Percentiles rank a stretch among this genome's conserved stretches.
phyloP scores from a whole-genome alignment of 2,113 vertebrate species.

The Ahaetulla prasina region DNA sequence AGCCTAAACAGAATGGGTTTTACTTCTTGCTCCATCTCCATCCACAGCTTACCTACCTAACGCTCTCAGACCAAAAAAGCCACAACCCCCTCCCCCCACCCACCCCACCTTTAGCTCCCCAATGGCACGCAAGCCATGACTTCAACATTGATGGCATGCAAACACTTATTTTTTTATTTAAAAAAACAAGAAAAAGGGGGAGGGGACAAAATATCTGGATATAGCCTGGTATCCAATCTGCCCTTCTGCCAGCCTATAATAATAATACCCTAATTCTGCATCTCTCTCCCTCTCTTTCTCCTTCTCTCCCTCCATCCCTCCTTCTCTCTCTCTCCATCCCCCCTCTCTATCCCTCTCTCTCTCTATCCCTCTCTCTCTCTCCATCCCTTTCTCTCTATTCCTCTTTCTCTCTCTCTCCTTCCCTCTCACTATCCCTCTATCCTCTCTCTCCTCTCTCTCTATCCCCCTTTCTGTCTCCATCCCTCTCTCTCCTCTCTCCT shows the following conservation, averaged over 20 bases:
- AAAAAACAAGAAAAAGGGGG: rapidly evolving
- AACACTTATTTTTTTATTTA: background rate
- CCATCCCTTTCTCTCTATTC: too few species aligned
- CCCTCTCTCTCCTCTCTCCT: too few species aligned
- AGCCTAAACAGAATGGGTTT: background rate
- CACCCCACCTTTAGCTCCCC: background rate
- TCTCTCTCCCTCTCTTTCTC: background rate
- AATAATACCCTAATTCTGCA: background rate
- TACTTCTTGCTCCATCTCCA: background rate
- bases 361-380: too few species aligned
- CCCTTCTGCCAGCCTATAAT: background rate
- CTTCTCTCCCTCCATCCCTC: too few species aligned
- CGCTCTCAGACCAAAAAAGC: background rate
- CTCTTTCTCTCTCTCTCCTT: background rate
- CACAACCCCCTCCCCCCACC: background rate
- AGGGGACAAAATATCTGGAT: background rate
- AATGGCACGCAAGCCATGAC: background rate
- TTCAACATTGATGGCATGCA: background rate
- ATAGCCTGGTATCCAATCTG: background rate
- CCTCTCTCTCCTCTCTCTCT: too few species aligned
- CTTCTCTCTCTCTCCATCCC: too few species aligned
- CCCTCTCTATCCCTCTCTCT: too few species aligned
- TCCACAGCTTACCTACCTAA: background rate
- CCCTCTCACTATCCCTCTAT: too few species aligned
- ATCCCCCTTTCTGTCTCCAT: too few species aligned